A percentile compares a stretch with the other conserved stretches of the same genome.
These are phyloP conservation scores for Nomada flava DNA, from an alignment of 2,888 invertebrate species.

Conservation along the genomic window DNA sequence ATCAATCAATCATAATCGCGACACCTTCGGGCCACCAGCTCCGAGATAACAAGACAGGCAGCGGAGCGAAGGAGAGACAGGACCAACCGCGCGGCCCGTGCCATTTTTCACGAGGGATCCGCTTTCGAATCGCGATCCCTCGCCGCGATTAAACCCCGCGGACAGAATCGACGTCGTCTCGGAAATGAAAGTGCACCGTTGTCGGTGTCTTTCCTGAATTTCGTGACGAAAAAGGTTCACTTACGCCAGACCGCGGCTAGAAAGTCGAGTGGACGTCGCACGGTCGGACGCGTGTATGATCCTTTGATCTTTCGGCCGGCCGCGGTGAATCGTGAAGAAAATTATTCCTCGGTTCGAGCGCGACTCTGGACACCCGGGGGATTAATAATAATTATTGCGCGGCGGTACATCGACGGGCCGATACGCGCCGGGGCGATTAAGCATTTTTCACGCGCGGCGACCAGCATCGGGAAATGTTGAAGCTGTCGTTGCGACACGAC, in stretches of 20 bases:
- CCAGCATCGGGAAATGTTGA: slow-evolving; percentile 74
- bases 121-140: slow-evolving; percentile 38
- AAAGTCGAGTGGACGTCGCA: slow-evolving; percentile 45
- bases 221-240: slow-evolving; percentile 54
- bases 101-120: background rate
- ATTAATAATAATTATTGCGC: slow-evolving; percentile 76
- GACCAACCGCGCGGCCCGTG: background rate
- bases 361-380: slow-evolving; percentile 44
- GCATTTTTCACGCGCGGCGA: slow-evolving; percentile 64
- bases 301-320: slow-evolving; percentile 72
- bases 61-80: slow-evolving; percentile 6
- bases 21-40: background rate
- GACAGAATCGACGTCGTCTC: slow-evolving; percentile 18
- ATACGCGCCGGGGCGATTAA: slow-evolving; percentile 61
- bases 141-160: slow-evolving; percentile 28
- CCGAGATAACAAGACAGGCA: background rate
- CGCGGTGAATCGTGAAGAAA: slow-evolving; percentile 54
- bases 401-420: slow-evolving; percentile 29
- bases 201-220: slow-evolving; percentile 45
- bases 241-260: slow-evolving; percentile 33
- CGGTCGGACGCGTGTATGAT: slow-evolving; percentile 59
- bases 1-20: slow-evolving; percentile 1
- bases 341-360: slow-evolving; percentile 52
- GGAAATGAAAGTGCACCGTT: slow-evolving; percentile 58
- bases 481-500: slow-evolving; percentile 20